Evolutionary conservation across 1,140 invertebrate genomes (phyloP), one percentile per base, ranked within the genome.

Genomic region (Anagrus nilaparvatae): DNA sequence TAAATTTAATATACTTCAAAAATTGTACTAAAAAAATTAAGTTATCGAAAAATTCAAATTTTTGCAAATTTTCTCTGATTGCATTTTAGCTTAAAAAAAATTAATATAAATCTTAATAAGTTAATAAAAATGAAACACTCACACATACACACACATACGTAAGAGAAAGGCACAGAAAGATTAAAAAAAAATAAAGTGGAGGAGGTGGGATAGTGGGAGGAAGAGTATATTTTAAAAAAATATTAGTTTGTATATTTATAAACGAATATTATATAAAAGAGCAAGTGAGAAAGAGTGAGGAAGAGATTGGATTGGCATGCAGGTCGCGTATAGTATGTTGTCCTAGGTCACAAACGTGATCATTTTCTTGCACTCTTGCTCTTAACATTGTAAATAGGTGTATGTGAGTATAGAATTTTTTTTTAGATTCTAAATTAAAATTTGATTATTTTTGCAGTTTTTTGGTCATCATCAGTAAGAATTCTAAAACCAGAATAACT

Each of bases 271-370:
- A n/a, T n/a, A 32, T 14, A 32, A 47, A 41, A 49, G 44, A 53
- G 42, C 4, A 32, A 30, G 32, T 24, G 33, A 48, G 33, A 40
- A 31, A 49, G 46, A 50, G 49, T 44, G 44, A 53, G 49, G 37
- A 49, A 53, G 49, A 56, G 48, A 58, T 30, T 40, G 40, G 56
- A 60, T 61, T 60, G 57, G 55, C 57, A 61, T 63, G 58, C 59
- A 59, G 53, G 53, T 63, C 55, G 52, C 53, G 56, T 53, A n/a
- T n/a, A 52, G 54, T 54, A 58, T 60, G 56, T 63, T 61, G 59
- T 61, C 57, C 57, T 63, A 63, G 60, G 59, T 63, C 61, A 63
- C n/a, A n/a, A 53, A 55, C 55, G 52, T 57, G 52, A 60, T 60
- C 46, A 41, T 46, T 51, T 51, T 33, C n/a, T n/a, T n/a, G n/a